Conservation (phyloP, 1,140 invertebrate genomes). For the Ptiloglossa arizonensis region DNA sequence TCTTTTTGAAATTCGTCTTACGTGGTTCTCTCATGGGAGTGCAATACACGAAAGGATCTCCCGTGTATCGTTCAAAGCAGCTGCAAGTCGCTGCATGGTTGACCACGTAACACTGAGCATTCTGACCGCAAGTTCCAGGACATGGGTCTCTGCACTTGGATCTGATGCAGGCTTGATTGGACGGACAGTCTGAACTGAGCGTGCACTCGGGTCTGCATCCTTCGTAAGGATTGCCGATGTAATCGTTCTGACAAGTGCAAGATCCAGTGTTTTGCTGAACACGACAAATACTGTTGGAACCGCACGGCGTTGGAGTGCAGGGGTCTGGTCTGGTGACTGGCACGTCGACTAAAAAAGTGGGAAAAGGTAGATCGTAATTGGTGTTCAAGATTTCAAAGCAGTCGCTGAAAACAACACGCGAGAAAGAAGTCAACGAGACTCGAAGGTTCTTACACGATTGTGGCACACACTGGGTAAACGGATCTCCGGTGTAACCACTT, state of each 20-base stretch:
- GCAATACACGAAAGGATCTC: conserved; percentile 86
- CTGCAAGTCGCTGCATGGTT: conserved; percentile 85
- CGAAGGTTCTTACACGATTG: conserved; percentile 73
- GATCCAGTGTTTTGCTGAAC: conserved; percentile 71
- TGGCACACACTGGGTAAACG: conserved; percentile 85
- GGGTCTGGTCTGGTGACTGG: conserved; percentile 81
- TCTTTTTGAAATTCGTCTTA: conserved; percentile 63
- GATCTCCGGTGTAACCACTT: conserved; percentile 86
- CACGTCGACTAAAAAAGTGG: conserved; percentile 67
- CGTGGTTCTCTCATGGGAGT: conserved; percentile 59
- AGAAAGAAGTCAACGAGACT: too few species aligned
- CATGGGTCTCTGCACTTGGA: conserved; percentile 89
- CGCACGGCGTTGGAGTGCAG: conserved; percentile 90
- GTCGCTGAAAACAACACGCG: too few species aligned
- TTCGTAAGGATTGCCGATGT: conserved; percentile 87
- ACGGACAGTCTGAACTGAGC: conserved; percentile 86
- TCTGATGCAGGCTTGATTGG: conserved; percentile 85
- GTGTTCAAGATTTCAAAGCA: too few species aligned
- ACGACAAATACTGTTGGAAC: conserved; percentile 82
- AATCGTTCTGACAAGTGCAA: conserved; percentile 87
- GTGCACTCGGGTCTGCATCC: conserved; percentile 88
- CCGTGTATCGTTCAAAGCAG: conserved; percentile 83
- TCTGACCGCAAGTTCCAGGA: conserved; percentile 84
- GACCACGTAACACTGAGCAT: conserved; percentile 84
- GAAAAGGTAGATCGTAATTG: conserved; percentile 57